Evolutionary conservation across 2,888 invertebrate genomes (phyloP), one percentile per base, ranked within the genome.

Genomic region (Ischnura elegans): DNA sequence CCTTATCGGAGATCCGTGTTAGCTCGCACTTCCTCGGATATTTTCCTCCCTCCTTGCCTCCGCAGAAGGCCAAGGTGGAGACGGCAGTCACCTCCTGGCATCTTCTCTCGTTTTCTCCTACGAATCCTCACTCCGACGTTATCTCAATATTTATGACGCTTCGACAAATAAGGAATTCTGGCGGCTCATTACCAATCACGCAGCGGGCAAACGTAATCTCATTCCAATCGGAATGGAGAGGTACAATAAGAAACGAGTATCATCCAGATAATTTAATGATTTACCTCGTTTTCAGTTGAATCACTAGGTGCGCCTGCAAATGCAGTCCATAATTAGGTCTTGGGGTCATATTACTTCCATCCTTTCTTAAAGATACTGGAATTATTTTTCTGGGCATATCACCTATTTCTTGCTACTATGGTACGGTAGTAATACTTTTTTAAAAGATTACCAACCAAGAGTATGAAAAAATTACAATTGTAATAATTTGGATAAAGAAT

Each of bases 1-100:
- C 86, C 86, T 86, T 90, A 90, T 90, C 61, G 90, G 51, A n/a
- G 86, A 86, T 46, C 86, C 45, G 86, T 46, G 43, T 43, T 46
- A 46, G 45, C 45, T 43, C 61, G n/a, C 90, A 42, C 76, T 76
- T 76, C 76, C 13, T 76, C 25, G 19, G 36, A 19, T 21, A 46
- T 87, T 36, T 51, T 51, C 55, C 55, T 55, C 36, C 29, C 51
- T 5, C 36, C 76, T 36, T 5, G 10, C 76, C 76, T 76, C 76
- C 29, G 10, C 29, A 36, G 29, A 29, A 36, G 36, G 25, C 36
- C 76, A 36, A 76, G 86, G 25, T 46, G 86, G 86, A 45, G 76
- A 43, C 86, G n/a, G 25, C 10, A 46, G n/a, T 25, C 86, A 46
- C 86, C 86, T 21, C 45, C 86, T 36, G 25, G 19, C 85, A 16